Evolutionary conservation across 2,113 vertebrate species (phyloP), one percentile per base, ranked within the genome.

Genomic region (Rafetus swinhoei): DNA sequence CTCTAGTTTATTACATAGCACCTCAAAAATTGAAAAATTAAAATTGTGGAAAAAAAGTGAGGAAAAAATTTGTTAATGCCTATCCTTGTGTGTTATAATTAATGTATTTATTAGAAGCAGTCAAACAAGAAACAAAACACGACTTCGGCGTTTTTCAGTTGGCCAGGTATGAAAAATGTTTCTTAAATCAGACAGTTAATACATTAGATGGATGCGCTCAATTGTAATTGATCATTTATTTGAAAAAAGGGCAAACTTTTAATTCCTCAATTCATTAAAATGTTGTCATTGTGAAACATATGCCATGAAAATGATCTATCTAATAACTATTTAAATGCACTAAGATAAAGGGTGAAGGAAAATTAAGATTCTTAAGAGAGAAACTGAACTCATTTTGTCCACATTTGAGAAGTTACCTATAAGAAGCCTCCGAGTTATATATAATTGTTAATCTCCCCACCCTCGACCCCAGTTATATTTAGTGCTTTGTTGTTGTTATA

Each of bases 261-360:
- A 95, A 96, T 96, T 95, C 79, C 88, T 7, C 79, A 87, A 95
- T 95, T 96, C 94, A 95, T 96, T 96, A 96, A 89, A 91, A 85
- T 39, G 90, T 90, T 94, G 92, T 93, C 95, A 94, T 92, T 89
- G 90, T 0, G 1, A 96, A 94, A 85, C 80, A 81, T 14, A 94
- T 95, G 91, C 94, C 92, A 96, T 96, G 92, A 95, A 95, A 92
- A 92, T 94, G 95, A 96, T 96, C 60, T 81, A 96, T 96, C 60
- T 81, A 45, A 27, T 90, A 90, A 79, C 53, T 16, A 18, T 90
- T 89, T 83, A 89, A 95, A 89, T 6, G 83, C 89, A 16, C 85
- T 59, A 25, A 93, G 88, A 27, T 0, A 25, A 88, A 81, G 85
- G 87, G 93, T 84, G 94, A 82, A 85, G 94, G 95, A 79, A 92